Base-by-base conservation (phyloP, 2,888 invertebrate species). In the Trissoscelio sp. region DNA sequence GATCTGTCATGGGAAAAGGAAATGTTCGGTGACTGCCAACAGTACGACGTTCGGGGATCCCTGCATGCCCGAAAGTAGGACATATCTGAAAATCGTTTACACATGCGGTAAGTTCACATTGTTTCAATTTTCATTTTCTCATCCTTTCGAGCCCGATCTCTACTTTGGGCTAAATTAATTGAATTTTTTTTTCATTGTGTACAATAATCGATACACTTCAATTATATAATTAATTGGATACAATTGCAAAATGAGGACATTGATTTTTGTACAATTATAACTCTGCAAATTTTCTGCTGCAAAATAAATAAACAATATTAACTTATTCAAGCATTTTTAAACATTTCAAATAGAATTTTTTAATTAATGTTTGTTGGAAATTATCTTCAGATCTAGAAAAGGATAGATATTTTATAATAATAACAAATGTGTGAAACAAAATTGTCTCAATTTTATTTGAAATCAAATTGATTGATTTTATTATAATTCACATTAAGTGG, bases 61-160 rank as follows among this genome's bases (percentile, higher is more conserved):
- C 0, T 97, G 97, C 91, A 94, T 95, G 83, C 93, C 94, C 0
- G 95, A 96, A 85, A 96, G 96, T 87, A 93, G 95, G 88, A 96
- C 96, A 92, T 96, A 97, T 92, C 94, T 97, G 87, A 96, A 96
- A 93, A 96, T 97, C 79, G 96, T 96, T 85, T 96, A 96, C 91
- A 96, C 96, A 46, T 97, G 97, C 90, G 96, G 97, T 97, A 92
- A 95, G 96, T 93, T 79, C 75, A 18, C 42, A 39, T 69, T 67
- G 66, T 78, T 75, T 73, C 51, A 69, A 58, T 78, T 83, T 72
- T 74, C 57, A 81, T 66, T 66, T 55, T 34, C 37, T 20, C 24
- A 16, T 57, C n/a, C 11, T 24, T 22, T 6, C 20, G 48, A 9
- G 11, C 14, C 37, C 37, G 20, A 44, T 67, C 67, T 60, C 60